Percentiles rank a stretch among this genome's conserved stretches.
Evolutionary conservation across 2,113 vertebrate genomes (phyloP).

Genomic region (Okapia johnstoni): DNA sequence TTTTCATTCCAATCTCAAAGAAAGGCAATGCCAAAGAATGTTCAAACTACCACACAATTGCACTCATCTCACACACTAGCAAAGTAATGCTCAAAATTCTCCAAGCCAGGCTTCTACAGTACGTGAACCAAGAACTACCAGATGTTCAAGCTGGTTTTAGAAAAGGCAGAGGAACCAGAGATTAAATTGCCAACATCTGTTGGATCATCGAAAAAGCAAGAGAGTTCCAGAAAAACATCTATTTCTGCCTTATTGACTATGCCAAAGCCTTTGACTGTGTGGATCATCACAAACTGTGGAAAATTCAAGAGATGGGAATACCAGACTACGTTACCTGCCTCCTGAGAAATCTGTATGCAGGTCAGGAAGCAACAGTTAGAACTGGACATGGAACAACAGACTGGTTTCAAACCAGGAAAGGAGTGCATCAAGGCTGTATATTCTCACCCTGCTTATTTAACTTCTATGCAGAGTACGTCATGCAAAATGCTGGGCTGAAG

Average conservation of each 20-base stretch:
- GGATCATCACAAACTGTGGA: neutral
- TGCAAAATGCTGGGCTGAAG: accelerated
- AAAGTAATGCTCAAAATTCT: neutral
- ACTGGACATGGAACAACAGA: neutral
- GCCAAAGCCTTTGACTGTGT: neutral
- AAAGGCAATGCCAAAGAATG: neutral
- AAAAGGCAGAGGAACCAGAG: neutral
- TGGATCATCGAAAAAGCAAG: neutral
- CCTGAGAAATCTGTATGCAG: neutral
- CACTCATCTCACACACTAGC: neutral
- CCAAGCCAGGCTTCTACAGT: neutral
- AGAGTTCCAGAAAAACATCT: neutral
- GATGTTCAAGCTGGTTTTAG: neutral
- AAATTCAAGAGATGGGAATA: neutral
- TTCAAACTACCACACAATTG: neutral
- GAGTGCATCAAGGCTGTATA: neutral
- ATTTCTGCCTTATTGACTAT: neutral
- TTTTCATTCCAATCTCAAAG: neutral
- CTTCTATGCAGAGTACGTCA: neutral
- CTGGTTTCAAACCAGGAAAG: neutral
- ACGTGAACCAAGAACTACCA: neutral
- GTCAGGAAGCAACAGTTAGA: neutral
- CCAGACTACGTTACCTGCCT: neutral
- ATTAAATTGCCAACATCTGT: neutral
- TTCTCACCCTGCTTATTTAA: neutral